A percentile compares a stretch with the other conserved stretches of the same genome.
Evolutionary conservation across 2,113 vertebrate species (phyloP).

Genomic region (Petrocephalus microphthalmus): DNA sequence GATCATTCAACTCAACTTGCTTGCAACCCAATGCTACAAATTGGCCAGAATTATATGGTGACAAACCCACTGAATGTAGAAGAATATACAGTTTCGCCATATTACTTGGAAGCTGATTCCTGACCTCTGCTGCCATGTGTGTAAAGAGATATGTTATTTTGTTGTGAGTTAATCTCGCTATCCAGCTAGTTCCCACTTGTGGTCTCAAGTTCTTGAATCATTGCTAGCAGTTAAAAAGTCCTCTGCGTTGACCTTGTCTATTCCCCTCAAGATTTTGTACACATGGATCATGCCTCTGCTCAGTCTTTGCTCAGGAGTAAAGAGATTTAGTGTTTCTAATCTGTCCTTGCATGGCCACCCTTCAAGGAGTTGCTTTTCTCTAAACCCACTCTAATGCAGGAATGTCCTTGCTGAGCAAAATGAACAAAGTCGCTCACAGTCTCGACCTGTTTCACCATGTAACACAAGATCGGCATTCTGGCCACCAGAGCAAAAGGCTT

Average conservation of each 20-base stretch:
- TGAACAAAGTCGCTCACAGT: background rate
- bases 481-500: background rate
- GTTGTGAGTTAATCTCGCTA: background rate
- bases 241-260: background rate
- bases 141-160: background rate
- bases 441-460: background rate
- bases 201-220: background rate
- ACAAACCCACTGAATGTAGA: background rate
- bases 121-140: background rate
- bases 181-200: background rate
- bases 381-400: background rate
- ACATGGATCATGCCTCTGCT: background rate
- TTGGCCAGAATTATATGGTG: background rate
- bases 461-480: background rate
- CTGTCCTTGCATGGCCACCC: background rate
- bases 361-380: background rate
- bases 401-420: constrained; percentile 2
- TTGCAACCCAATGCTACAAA: background rate
- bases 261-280: constrained; percentile 1
- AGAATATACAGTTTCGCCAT: background rate
- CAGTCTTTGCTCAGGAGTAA: constrained; percentile 7
- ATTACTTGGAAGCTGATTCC: background rate
- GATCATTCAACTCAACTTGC: background rate
- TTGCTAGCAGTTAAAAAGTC: background rate
- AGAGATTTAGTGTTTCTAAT: constrained; percentile 10